Conservation (phyloP, 2,113 vertebrate genomes). For the Sinocyclocheilus rhinocerous region DNA sequence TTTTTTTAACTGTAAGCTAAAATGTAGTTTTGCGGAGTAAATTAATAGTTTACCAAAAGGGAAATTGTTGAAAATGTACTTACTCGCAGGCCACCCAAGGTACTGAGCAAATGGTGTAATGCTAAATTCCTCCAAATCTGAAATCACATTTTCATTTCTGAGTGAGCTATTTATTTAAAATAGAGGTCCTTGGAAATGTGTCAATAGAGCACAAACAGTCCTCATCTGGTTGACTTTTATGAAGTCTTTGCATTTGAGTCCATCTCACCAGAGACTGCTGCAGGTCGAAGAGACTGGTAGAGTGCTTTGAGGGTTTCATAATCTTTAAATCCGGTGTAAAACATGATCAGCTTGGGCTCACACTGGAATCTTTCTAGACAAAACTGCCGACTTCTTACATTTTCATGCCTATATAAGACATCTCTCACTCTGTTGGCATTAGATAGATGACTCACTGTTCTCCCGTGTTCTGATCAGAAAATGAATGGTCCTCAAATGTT, state of each 20-base stretch:
- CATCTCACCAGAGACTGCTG: slow-evolving; percentile 34
- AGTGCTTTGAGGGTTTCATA: slow-evolving; percentile 25
- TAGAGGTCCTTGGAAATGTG: too few relatives aligned
- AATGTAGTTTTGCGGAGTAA: too few relatives aligned
- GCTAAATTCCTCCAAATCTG: too few relatives aligned
- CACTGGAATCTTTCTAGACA: not conserved
- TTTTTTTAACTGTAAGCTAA: too few relatives aligned
- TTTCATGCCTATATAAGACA: not conserved
- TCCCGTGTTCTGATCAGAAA: not conserved
- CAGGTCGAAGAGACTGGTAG: slow-evolving; percentile 10
- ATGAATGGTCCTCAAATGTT: not conserved
- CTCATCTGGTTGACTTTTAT: not conserved
- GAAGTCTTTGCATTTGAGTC: slow-evolving; percentile 42
- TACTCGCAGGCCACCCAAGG: too few relatives aligned
- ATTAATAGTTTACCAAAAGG: too few relatives aligned
- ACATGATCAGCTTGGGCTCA: slow-evolving; percentile 29
- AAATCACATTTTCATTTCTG: too few relatives aligned
- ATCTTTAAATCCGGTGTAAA: slow-evolving; percentile 40
- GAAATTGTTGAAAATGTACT: too few relatives aligned
- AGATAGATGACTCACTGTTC: not conserved
- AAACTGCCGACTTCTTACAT: slow-evolving; percentile 1
- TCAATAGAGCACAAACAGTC: too few relatives aligned
- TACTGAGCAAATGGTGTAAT: too few relatives aligned
- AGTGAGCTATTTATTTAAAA: too few relatives aligned
- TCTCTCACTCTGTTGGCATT: too few relatives aligned